These are phyloP conservation scores for Oreochromis niloticus DNA, from an alignment of 2,113 vertebrate genomes.

Conservation along the genomic window DNA sequence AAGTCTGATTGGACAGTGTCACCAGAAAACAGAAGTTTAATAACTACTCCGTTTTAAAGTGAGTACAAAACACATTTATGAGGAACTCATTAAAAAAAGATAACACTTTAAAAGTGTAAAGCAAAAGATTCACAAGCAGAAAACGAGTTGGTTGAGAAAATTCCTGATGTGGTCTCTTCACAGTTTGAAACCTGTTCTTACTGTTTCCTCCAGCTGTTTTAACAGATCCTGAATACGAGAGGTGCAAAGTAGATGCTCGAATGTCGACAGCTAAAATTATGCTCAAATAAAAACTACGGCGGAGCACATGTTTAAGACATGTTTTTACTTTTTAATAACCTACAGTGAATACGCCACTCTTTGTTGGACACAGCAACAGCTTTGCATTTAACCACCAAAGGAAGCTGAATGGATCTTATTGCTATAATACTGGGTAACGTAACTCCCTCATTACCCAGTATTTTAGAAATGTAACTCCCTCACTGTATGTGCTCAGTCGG, in stretches of 20 bases:
- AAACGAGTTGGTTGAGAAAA: not conserved
- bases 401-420: not conserved
- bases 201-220: constrained; percentile 17
- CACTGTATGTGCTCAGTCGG: not conserved
- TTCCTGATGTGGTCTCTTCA: not conserved
- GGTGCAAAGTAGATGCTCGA: constrained; percentile 1
- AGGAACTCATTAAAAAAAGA: not conserved
- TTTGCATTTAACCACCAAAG: not conserved
- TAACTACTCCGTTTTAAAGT: not conserved
- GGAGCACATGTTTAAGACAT: not conserved
- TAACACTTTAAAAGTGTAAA: not conserved
- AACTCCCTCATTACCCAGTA: not conserved
- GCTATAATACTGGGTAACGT: not conserved
- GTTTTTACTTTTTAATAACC: not conserved
- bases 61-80: not conserved
- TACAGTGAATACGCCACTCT: not conserved
- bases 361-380: not conserved
- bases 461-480: not conserved
- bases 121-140: not conserved
- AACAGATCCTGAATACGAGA: constrained; percentile 1
- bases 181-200: not conserved
- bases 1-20: not conserved
- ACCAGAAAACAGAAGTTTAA: not conserved
- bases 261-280: not conserved
- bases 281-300: not conserved